Percentiles rank a stretch among this genome's conserved stretches.
phyloP scores from a whole-genome alignment of 2,888 invertebrate genomes.

The Slavum lentiscoides region DNA sequence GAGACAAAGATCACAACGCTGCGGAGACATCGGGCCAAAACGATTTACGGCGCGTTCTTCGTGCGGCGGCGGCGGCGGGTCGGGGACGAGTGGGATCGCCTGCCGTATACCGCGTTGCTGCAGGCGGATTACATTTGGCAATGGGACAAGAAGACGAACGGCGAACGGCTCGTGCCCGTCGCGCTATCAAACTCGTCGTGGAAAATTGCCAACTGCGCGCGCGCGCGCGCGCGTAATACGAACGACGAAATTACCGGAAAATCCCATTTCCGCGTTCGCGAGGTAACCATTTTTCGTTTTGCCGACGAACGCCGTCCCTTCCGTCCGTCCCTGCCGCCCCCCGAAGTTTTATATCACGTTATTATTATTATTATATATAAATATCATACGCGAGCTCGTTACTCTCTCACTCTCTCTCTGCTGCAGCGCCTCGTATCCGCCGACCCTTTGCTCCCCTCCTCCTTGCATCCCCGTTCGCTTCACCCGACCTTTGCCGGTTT shows the following conservation, averaged over 20 bases:
- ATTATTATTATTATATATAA: neutral
- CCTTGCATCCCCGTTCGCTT: too few species aligned
- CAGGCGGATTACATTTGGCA: conserved; percentile 50
- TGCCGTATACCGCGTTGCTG: neutral
- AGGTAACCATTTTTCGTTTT: conserved; percentile 33
- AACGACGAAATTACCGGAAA: conserved; percentile 50
- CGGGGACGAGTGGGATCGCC: conserved; percentile 54
- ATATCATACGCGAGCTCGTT: too few species aligned
- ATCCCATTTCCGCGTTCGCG: conserved; percentile 37
- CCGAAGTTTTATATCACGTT: neutral
- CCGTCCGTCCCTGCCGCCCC: neutral
- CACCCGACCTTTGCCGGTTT: too few species aligned
- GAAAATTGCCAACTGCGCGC: conserved; percentile 40
- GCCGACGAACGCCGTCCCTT: neutral
- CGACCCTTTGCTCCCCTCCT: too few species aligned
- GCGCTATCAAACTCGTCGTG: conserved; percentile 39
- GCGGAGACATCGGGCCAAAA: conserved; percentile 44
- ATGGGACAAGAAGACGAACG: conserved; percentile 43
- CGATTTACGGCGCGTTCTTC: conserved; percentile 26
- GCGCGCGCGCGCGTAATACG: conserved; percentile 1
- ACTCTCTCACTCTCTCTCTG: too few species aligned
- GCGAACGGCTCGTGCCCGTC: conserved; percentile 30
- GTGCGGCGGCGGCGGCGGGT: conserved; percentile 56
- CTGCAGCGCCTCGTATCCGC: too few species aligned
- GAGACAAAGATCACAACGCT: conserved; percentile 42